Conservation (phyloP, 2,797 vertebrate genomes). For the Tiaroga cobitis region DNA sequence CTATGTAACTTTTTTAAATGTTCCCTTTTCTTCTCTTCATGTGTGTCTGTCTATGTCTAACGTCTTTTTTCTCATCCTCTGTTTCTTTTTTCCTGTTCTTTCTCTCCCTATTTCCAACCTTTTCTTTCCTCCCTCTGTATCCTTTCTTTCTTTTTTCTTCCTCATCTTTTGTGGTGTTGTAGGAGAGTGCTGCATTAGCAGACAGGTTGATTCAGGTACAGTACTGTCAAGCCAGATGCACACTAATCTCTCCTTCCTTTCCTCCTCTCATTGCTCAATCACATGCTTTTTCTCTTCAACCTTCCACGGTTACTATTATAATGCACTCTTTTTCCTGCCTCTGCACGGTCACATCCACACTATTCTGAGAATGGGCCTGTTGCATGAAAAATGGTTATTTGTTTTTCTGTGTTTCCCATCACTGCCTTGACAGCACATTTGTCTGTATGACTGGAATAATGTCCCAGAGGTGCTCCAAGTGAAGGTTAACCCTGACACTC, state of each 20-base stretch:
- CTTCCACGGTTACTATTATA: neutral
- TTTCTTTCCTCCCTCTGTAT: constrained; percentile 10
- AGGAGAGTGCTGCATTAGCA: constrained; percentile 98
- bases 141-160: constrained; percentile 67
- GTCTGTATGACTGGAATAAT: constrained; percentile 38
- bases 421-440: constrained; percentile 63
- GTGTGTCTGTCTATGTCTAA: constrained; percentile 49
- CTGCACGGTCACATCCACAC: neutral
- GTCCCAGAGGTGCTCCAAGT: neutral
- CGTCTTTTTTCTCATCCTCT: constrained; percentile 37
- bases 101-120: constrained; percentile 26
- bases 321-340: constrained; percentile 19
- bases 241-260: constrained; percentile 47
- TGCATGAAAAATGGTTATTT: constrained; percentile 68
- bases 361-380: constrained; percentile 42
- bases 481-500: constrained; percentile 31
- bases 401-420: constrained; percentile 36
- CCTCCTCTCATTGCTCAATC: constrained; percentile 31
- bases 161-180: constrained; percentile 69
- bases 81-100: constrained; percentile 36
- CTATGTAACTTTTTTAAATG: neutral
- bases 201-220: constrained; percentile 98
- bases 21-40: constrained; percentile 28
- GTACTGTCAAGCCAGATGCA: constrained; percentile 70
- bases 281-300: neutral